Conservation (phyloP, 2,113 vertebrate genomes). For the Sitta europaea region DNA sequence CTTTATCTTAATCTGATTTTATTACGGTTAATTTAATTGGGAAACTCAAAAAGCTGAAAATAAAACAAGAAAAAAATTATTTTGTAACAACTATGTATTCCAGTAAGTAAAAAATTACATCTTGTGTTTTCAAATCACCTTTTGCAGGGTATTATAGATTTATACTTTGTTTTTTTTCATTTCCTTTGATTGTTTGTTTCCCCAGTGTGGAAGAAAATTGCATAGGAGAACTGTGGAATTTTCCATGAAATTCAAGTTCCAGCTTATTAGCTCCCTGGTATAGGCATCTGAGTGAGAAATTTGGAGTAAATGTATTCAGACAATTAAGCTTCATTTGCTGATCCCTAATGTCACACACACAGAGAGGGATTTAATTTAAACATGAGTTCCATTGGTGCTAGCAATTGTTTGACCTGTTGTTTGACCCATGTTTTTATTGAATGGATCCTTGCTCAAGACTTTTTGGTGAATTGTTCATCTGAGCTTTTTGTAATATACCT, state of each 20-base stretch:
- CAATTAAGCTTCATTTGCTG: constrained; percentile 48
- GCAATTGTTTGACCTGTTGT: not conserved
- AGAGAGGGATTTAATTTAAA: constrained; percentile 2
- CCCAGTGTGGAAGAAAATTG: not conserved
- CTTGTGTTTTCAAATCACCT: not conserved
- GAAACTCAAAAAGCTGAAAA: not conserved
- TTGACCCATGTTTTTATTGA: not conserved
- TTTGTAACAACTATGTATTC: not conserved
- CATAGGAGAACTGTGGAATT: not conserved
- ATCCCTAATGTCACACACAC: constrained; percentile 12
- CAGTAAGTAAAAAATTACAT: not conserved
- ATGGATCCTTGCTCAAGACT: not conserved
- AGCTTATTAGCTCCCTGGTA: not conserved
- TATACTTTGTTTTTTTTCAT: not conserved
- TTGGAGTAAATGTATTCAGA: constrained; percentile 11
- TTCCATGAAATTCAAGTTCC: not conserved
- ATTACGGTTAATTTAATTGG: not conserved
- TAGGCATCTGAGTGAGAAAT: not conserved
- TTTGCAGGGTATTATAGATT: not conserved
- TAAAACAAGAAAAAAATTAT: not conserved
- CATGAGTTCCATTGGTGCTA: not conserved
- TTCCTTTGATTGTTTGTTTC: not conserved
- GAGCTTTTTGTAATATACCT: not conserved
- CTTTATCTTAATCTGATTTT: not conserved
- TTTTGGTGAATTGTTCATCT: not conserved